These are phyloP conservation scores for Ceratothoa steindachneri DNA, from an alignment of 2,888 invertebrate species.

Conservation along the genomic window DNA sequence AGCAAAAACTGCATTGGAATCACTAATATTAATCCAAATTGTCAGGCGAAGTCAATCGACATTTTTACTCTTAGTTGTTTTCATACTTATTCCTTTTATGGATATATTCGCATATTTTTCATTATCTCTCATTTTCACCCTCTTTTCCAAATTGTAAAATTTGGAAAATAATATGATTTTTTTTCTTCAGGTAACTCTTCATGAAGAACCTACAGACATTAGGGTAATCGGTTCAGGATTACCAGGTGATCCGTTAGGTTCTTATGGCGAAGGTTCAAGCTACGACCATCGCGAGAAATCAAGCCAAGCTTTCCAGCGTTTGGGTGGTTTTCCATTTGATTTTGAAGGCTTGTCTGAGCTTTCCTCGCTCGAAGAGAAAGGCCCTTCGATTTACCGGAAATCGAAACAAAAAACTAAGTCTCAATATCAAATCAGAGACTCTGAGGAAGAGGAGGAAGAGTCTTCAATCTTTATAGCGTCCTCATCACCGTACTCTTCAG, in stretches of 20 bases:
- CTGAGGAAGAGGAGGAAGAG: no score
- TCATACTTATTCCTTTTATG: no score
- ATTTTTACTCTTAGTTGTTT: no score
- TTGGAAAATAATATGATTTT: no score
- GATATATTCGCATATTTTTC: no score
- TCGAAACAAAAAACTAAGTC: background rate
- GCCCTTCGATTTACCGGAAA: background rate
- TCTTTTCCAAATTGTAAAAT: no score
- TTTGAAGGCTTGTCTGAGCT: background rate
- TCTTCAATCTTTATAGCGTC: background rate
- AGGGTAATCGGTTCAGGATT: slow-evolving; percentile 21
- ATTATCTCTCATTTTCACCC: no score
- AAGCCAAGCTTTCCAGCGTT: background rate
- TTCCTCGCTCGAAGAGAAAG: background rate
- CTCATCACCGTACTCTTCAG: no score
- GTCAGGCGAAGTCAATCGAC: no score
- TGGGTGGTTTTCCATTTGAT: background rate
- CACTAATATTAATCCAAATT: no score
- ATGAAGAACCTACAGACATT: slow-evolving; percentile 34
- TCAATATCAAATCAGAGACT: no score
- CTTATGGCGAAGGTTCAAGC: background rate
- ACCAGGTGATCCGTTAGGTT: background rate
- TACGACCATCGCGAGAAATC: background rate
- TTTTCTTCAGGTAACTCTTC: slow-evolving; percentile 24
- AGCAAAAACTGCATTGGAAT: no score